A percentile compares a stretch with the other conserved stretches of the same genome.
phyloP scores from a whole-genome alignment of 2,797 vertebrate species.

The Myotis vivesi region DNA sequence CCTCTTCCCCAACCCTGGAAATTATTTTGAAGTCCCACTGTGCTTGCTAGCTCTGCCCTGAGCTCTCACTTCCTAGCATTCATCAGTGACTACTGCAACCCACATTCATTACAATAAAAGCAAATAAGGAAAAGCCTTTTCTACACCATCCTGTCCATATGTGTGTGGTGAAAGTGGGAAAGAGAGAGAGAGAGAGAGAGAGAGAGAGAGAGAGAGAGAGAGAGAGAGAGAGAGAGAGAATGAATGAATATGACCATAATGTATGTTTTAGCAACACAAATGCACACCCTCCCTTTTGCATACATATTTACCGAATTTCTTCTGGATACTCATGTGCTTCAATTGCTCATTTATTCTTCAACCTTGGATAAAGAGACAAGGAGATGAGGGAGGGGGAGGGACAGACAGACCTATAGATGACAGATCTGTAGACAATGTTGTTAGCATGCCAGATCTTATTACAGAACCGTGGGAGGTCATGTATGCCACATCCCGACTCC shows the following conservation, averaged over 20 bases:
- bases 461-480: conserved; percentile 90
- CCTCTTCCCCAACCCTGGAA: neutral
- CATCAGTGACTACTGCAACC: neutral
- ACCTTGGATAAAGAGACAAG: conserved; percentile 70
- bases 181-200: conserved; percentile 54
- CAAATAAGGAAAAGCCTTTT: neutral
- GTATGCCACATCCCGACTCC: conserved; percentile 87
- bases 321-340: conserved; percentile 5
- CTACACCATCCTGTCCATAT: neutral
- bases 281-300: conserved; percentile 8
- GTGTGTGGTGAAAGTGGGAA: neutral
- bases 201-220: conserved; percentile 56
- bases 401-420: conserved; percentile 81
- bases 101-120: conserved; percentile 33
- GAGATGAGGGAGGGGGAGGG: conserved; percentile 59
- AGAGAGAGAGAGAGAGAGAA: conserved; percentile 50
- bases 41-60: neutral
- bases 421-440: conserved; percentile 88
- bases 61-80: neutral
- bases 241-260: neutral
- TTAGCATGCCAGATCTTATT: conserved; percentile 93
- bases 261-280: neutral
- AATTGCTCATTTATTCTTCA: conserved; percentile 57
- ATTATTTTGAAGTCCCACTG: conserved; percentile 50
- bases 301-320: conserved; percentile 57